phyloP scores from a whole-genome alignment of 2,888 invertebrate species.

The Mythimna lalbum region DNA sequence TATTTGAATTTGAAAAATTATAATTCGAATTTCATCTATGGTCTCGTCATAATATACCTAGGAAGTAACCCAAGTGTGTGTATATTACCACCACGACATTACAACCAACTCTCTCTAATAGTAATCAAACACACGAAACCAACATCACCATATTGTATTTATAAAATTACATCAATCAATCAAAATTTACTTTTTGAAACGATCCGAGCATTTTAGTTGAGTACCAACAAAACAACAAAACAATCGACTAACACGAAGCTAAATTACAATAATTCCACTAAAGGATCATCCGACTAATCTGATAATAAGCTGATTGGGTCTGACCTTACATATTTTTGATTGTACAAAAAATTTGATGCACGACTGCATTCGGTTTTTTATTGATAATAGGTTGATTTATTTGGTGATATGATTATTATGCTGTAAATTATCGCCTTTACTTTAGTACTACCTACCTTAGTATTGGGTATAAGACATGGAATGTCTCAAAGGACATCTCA shows the following conservation, averaged over 20 bases:
- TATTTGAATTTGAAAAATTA: background rate
- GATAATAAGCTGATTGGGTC: conserved; percentile 75
- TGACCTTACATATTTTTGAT: conserved; percentile 70
- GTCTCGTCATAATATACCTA: too few relatives aligned
- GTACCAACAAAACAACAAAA: conserved; percentile 58
- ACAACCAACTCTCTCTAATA: conserved; percentile 23
- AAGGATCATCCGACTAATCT: conserved; percentile 77
- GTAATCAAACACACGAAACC: conserved; percentile 32
- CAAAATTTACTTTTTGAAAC: conserved; percentile 68
- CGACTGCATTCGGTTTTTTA: conserved; percentile 57
- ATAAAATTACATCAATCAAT: conserved; percentile 68
- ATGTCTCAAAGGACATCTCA: too few relatives aligned
- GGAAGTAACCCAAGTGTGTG: too few relatives aligned
- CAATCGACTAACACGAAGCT: conserved; percentile 63
- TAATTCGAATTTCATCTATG: too few relatives aligned
- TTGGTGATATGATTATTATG: conserved; percentile 30
- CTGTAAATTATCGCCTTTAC: conserved; percentile 7
- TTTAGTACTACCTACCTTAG: too few relatives aligned
- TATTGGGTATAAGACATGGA: too few relatives aligned
- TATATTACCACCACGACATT: conserved; percentile 1
- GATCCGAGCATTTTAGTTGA: conserved; percentile 58
- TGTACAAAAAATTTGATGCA: conserved; percentile 56
- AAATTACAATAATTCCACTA: conserved; percentile 80
- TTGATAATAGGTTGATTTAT: conserved; percentile 45
- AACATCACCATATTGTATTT: conserved; percentile 44